Evolutionary conservation across 1,140 invertebrate species (phyloP), one percentile per base, ranked within the genome.

Genomic region (Helicoverpa armigera): DNA sequence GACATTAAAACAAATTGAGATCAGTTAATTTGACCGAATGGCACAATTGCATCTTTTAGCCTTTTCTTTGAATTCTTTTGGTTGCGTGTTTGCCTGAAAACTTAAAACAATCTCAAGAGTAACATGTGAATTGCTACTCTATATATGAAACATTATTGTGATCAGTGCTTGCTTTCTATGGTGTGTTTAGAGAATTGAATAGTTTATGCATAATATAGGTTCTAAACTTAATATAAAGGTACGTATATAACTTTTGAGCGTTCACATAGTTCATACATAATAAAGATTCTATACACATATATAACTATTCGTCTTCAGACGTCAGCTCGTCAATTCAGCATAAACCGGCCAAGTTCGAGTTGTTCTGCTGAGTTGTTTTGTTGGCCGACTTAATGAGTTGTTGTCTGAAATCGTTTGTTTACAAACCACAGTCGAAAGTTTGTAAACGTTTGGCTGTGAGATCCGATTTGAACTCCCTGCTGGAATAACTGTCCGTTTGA

Each of bases 371-470:
- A 3, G 10, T 23, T 69, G 65, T 65, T 65, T 65, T 16, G 61
- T 43, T n/a, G 3, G 14, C 13, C 9, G 48, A 31, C 48, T 51
- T 51, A 51, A 51, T 29, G n/a, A 23, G 65, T 69, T 51, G 65
- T 50, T 69, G 43, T 69, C 65, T 51, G 10, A 51, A 51, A 69
- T 11, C 65, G 51, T 69, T 50, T 69, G 65, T 69, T 69, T 50
- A 50, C 18, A 51, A 69, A 69, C 65, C 65, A 29, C 65, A 69
- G 18, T 23, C 48, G n/a, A 29, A 69, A 69, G 43, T 69, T 69
- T 69, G 48, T 69, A 69, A 69, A 69, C 65, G 51, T 69, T 69
- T 50, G 14, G 18, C 48, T 51, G 48, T 69, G 23, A 51, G 51
- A 69, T 51, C 61, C 61, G 61, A 65, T 65, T 65, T 65, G 43